Base-by-base conservation (phyloP, 2,888 invertebrate genomes). In the Pollenia labialis region DNA sequence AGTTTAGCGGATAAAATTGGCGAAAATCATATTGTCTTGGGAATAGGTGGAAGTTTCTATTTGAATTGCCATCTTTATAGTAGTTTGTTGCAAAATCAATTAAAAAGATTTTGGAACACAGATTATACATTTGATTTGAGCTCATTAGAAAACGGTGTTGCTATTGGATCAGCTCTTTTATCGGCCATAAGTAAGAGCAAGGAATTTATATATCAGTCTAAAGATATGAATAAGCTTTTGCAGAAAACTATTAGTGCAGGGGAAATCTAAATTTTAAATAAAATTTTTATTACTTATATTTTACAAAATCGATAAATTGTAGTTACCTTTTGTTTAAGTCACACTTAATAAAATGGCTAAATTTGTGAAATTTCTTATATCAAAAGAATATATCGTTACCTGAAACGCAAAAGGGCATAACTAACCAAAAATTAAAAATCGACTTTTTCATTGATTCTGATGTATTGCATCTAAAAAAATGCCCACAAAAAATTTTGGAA, bases 1-100 rank as follows among this genome's bases (percentile, higher is more conserved):
- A 95, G 96, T 60, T 94, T 99, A 62, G 95, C 99, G 88, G 97
- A 98, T 93, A 97, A 97, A 94, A 98, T 99, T 95, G 94, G 95
- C 85, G 96, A 97, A 90, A 95, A 96, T 54, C 95, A 95, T 87
- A 96, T 97, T 81, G 97, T 97, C 0, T 97, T 99, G 71, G 99
- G 32, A 14, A 8, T 84, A 3, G 84, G 74, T 12, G 84, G 79
- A 12, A 74, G 60, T 12, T 69, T 84, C 6, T 84, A 54, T 54
- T 68, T 46, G 0, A 68, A 16, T n/a, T 52, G 68, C 46, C 46
- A 0, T 3, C 11, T 56, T 16, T 79, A 68, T 54, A 18, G 64
- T 2, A 10, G 10, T 32, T 42, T 56, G 7, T 6, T 83, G 12
- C 18, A 54, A 18, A 14, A 83, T 16, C 44, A 50, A 11, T 11